These are phyloP conservation scores for Rana temporaria DNA, from an alignment of 2,113 vertebrate genomes.

Conservation along the genomic window DNA sequence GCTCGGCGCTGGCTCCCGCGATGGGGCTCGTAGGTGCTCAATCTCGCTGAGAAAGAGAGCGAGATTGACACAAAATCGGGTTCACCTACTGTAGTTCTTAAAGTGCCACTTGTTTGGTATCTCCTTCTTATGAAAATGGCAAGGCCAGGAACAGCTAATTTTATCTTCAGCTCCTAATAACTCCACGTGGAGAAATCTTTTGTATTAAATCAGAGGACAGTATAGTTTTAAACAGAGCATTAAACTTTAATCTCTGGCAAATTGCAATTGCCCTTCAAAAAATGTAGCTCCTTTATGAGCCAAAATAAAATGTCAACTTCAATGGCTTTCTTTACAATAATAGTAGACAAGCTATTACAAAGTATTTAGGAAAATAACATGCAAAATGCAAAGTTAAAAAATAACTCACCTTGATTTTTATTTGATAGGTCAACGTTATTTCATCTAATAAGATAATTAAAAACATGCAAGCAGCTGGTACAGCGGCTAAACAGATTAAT, in stretches of 20 bases:
- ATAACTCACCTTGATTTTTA: constrained; percentile 85
- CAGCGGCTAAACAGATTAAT: constrained; percentile 84
- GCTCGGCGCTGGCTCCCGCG: no score
- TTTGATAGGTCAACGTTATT: constrained; percentile 83
- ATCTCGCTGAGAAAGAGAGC: no score
- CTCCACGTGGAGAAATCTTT: background rate
- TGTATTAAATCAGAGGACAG: constrained; percentile 20
- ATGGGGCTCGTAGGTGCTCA: no score
- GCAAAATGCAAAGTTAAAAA: constrained; percentile 74
- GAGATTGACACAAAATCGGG: no score
- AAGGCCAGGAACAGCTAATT: constrained; percentile 20
- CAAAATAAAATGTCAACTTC: constrained; percentile 68
- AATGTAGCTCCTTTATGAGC: constrained; percentile 59
- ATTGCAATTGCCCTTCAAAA: constrained; percentile 64
- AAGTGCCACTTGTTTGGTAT: background rate
- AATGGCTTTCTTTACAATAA: constrained; percentile 66
- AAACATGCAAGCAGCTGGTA: constrained; percentile 84
- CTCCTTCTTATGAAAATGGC: background rate
- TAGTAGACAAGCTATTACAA: constrained; percentile 71
- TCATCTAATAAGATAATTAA: constrained; percentile 85
- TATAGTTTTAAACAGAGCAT: constrained; percentile 48
- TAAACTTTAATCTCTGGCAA: constrained; percentile 61
- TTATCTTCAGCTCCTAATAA: constrained; percentile 10
- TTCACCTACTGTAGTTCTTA: no score
- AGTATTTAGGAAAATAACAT: constrained; percentile 73